Conservation (phyloP, 2,113 vertebrate genomes). For the Phalacrocorax brasilianus region DNA sequence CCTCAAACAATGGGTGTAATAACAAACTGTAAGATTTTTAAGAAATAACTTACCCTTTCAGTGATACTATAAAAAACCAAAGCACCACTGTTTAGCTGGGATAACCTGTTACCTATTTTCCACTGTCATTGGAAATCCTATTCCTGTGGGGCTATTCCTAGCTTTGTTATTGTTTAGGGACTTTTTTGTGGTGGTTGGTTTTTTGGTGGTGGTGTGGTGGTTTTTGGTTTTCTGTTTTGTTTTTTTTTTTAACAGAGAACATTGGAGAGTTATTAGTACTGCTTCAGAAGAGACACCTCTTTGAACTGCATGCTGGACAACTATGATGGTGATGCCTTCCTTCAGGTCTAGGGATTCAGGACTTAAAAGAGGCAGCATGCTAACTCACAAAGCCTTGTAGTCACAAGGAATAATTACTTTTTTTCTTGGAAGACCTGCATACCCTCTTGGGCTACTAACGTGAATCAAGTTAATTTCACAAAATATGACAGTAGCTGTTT, state of each 20-base stretch:
- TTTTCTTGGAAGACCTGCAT: background rate
- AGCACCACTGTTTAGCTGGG: background rate
- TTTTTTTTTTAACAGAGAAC: background rate
- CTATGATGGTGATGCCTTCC: background rate
- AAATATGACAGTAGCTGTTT: fast-evolving
- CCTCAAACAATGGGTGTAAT: background rate
- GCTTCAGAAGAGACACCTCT: background rate
- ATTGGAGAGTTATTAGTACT: background rate
- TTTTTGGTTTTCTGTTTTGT: too few relatives aligned
- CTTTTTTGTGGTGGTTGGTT: background rate
- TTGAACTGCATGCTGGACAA: background rate
- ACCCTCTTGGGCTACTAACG: background rate
- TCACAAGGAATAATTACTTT: background rate
- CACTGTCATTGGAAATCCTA: background rate
- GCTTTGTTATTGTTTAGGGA: background rate
- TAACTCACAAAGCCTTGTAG: too few relatives aligned
- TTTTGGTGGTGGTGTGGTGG: too few relatives aligned
- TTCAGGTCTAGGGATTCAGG: background rate
- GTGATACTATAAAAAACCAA: background rate
- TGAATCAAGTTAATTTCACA: background rate
- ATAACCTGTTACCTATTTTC: background rate
- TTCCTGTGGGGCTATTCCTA: background rate
- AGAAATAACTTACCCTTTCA: background rate
- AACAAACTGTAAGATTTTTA: background rate
- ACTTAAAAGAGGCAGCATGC: background rate